phyloP scores from a whole-genome alignment of 2,888 invertebrate species.

The Agrochola circellaris region DNA sequence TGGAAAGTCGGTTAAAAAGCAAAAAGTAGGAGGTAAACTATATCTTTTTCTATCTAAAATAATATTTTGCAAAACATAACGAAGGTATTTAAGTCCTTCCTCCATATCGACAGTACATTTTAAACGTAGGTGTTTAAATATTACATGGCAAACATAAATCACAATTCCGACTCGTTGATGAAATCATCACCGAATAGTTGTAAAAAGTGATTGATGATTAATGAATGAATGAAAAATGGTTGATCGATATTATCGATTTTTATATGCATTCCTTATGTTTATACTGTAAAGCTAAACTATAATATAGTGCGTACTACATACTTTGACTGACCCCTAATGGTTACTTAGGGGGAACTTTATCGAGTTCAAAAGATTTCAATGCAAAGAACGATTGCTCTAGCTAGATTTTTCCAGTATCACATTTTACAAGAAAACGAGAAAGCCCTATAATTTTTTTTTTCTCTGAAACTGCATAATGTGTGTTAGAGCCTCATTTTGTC shows the following conservation, averaged over 20 bases:
- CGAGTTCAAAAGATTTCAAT: neutral
- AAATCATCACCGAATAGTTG: neutral
- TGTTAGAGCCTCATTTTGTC: neutral
- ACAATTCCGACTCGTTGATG: constrained; percentile 3
- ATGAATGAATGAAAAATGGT: no score
- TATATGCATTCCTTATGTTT: neutral
- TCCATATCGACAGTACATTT: neutral
- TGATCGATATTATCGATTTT: neutral
- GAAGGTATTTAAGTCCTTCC: no score
- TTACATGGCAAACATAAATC: constrained; percentile 5
- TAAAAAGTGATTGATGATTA: neutral
- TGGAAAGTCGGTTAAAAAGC: no score
- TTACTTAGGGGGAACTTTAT: neutral
- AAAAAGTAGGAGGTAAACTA: neutral
- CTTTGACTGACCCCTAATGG: neutral
- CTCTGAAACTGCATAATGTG: neutral
- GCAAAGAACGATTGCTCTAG: no score
- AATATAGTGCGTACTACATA: neutral
- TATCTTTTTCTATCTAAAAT: neutral
- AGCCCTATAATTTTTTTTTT: neutral
- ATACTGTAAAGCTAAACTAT: neutral
- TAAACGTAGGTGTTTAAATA: no score
- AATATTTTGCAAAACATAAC: neutral
- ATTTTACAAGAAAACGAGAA: neutral
- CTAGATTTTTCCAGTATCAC: neutral